Base-by-base conservation (phyloP, 2,797 vertebrate species). In the Smutsia temminckii region DNA sequence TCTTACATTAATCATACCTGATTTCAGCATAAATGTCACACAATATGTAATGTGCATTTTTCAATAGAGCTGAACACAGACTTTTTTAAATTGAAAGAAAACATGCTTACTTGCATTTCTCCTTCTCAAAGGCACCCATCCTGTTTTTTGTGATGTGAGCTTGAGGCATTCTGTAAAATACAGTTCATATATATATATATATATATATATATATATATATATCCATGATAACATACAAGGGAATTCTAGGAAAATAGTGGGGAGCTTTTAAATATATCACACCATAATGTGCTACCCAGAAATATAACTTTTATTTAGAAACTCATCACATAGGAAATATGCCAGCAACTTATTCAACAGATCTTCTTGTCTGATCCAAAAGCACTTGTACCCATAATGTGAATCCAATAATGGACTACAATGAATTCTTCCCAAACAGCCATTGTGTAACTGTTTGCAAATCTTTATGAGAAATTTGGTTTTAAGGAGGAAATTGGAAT, bases 401-500 rank as follows among this genome's bases (percentile, higher is more conserved):
- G 61, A 89, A 75, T 96, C 92, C 88, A 91, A 32, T 94, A 95
- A 92, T 57, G 37, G 46, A 59, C 27, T 94, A 29, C 74, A 95
- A 95, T 93, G 69, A 96, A 92, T 95, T 96, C 59, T 78, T 94
- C 85, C 53, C n/a, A 92, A 89, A 83, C 63, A 90, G 40, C 49
- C 21, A 85, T 75, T 80, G 53, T 94, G 63, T 77, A 75, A 77
- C 81, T 37, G 12, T 88, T 89, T 86, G 66, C 51, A 89, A 83
- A 93, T 93, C 55, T 91, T 93, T 85, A 92, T 91, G 92, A 96
- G 90, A 95, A 96, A 97, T 74, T 32, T 72, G 8, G 94, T 85
- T 96, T 92, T 96, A 95, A 92, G 78, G n/a, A 64, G 81, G 61
- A 97, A 95, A 93, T 86, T 95, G 93, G 79, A 97, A 92, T 97